Conservation (phyloP, 2,888 invertebrate species). For the Apantesis nais region DNA sequence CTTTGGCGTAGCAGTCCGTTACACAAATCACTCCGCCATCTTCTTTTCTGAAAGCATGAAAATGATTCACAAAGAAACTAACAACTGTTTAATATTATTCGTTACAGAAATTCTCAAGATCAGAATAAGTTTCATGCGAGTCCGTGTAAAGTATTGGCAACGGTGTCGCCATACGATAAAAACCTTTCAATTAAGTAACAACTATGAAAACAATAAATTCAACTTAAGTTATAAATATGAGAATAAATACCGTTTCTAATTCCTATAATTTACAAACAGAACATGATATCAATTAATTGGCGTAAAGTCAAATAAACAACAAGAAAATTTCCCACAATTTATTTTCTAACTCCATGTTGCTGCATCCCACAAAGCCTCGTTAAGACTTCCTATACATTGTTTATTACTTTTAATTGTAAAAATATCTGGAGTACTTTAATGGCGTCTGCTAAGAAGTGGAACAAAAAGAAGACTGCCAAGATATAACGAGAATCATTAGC, state of each 20-base stretch:
- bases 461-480: conserved; percentile 36
- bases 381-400: conserved; percentile 42
- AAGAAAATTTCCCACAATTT: conserved; percentile 39
- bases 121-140: not conserved
- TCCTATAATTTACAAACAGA: conserved; percentile 7
- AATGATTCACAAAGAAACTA: not conserved
- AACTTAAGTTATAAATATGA: conserved; percentile 11
- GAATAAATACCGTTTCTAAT: conserved; percentile 31
- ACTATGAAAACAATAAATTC: not conserved
- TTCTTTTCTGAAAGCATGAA: not conserved
- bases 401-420: conserved; percentile 40
- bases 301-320: conserved; percentile 13
- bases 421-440: conserved; percentile 36
- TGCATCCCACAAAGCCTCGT: conserved; percentile 39
- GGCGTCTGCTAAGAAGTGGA: conserved; percentile 34
- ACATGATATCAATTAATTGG: conserved; percentile 25
- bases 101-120: not conserved
- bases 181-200: not conserved
- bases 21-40: not conserved
- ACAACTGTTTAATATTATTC: no score
- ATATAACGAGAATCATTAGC: conserved; percentile 50
- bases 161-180: not conserved
- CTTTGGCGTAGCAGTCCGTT: no score
- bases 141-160: not conserved
- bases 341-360: conserved; percentile 33